These are phyloP conservation scores for Teinopalpus imperialis DNA, from an alignment of 2,888 invertebrate genomes.

Conservation along the genomic window DNA sequence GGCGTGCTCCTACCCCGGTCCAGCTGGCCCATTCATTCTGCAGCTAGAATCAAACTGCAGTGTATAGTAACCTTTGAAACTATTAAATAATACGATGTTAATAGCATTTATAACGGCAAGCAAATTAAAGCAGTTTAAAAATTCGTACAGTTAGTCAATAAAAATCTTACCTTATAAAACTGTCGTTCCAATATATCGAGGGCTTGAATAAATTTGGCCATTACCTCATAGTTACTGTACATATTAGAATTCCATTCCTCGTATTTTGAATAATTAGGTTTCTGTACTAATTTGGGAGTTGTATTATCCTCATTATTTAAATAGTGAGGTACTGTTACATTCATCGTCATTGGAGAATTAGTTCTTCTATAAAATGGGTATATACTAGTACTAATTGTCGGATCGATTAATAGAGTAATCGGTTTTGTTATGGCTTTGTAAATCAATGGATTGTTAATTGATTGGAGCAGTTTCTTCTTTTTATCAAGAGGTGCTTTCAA, in stretches of 20 bases:
- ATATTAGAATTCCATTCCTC: slow-evolving; percentile 16
- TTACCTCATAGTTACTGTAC: slow-evolving; percentile 12
- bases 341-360: neutral
- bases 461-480: slow-evolving; percentile 13
- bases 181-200: slow-evolving; percentile 44
- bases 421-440: neutral
- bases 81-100: too few relatives aligned
- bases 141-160: too few relatives aligned
- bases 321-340: neutral
- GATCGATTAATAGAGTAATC: neutral
- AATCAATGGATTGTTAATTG: slow-evolving; percentile 18
- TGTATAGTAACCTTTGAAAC: too few relatives aligned
- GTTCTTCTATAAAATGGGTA: neutral
- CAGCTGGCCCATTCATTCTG: too few relatives aligned
- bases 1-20: too few relatives aligned
- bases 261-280: neutral
- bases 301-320: neutral
- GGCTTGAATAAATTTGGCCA: slow-evolving; percentile 25
- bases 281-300: neutral
- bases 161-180: slow-evolving; percentile 47
- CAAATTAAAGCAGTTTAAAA: too few relatives aligned
- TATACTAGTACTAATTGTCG: neutral
- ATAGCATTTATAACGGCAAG: too few relatives aligned
- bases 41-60: too few relatives aligned
- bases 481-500: neutral